A percentile compares a stretch with the other conserved stretches of the same genome.
Conservation (phyloP, 2,113 vertebrate genomes). For the Cyanoramphus novaezelandiae region DNA sequence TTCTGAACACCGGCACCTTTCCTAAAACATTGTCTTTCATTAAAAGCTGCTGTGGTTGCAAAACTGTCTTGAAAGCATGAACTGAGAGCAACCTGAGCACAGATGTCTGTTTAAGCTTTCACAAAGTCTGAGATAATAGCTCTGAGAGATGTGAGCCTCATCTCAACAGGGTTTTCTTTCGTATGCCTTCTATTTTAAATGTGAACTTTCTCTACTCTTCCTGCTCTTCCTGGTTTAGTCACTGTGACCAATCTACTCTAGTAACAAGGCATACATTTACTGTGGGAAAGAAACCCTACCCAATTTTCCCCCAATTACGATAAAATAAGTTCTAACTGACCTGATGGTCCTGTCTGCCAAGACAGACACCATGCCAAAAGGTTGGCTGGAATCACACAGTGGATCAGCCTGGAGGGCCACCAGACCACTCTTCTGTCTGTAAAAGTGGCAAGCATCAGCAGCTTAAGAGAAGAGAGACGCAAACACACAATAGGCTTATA, state of each 20-base stretch:
- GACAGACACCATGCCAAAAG: not conserved
- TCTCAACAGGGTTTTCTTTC: not conserved
- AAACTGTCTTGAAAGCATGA: not conserved
- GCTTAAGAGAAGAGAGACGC: not conserved
- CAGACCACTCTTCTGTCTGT: not conserved
- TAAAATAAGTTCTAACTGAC: not conserved
- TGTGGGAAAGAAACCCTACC: not conserved
- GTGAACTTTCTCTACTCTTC: not conserved
- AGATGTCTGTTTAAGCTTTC: not conserved
- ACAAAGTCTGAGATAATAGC: not conserved
- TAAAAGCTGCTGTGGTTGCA: not conserved
- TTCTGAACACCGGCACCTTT: not conserved
- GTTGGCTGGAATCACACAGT: not conserved
- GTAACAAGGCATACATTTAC: not conserved
- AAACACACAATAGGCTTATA: not conserved
- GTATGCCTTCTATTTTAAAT: not conserved
- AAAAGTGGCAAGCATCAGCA: not conserved
- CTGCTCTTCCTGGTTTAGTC: not conserved
- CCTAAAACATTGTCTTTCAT: not conserved
- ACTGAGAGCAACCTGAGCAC: not conserved
- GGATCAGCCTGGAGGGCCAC: not conserved
- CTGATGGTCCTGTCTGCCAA: not conserved
- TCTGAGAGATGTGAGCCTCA: not conserved
- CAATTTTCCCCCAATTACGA: not conserved
- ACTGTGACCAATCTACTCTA: not conserved